Percentiles rank a stretch among this genome's conserved stretches.
Evolutionary conservation across 1,140 invertebrate species (phyloP).

Genomic region (Drosophila pseudoananassae): DNA sequence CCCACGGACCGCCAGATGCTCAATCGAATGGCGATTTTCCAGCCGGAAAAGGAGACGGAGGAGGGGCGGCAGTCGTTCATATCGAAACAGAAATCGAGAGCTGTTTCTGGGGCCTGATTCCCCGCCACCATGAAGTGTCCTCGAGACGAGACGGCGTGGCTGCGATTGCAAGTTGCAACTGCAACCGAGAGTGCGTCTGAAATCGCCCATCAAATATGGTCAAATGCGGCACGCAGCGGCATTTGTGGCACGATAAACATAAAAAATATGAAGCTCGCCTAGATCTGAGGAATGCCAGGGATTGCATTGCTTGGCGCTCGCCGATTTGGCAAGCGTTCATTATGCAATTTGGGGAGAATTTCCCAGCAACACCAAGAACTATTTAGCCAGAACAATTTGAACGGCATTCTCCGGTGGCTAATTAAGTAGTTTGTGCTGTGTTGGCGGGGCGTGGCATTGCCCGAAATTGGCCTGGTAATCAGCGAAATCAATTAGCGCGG

Average conservation of each 20-base stretch:
- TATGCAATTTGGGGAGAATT: constrained; percentile 53
- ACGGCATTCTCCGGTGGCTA: constrained; percentile 57
- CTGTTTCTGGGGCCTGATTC: constrained; percentile 12
- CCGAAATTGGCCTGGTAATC: constrained; percentile 46
- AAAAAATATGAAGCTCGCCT: constrained; percentile 43
- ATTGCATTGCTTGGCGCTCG: constrained; percentile 6
- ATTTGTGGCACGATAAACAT: constrained; percentile 56
- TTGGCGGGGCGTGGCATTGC: constrained; percentile 8
- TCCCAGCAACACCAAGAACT: constrained; percentile 28
- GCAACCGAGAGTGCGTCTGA: constrained; percentile 11
- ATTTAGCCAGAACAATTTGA: constrained; percentile 61
- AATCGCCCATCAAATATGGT: constrained; percentile 69
- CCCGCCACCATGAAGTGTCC: constrained; percentile 34
- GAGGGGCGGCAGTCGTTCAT: constrained; percentile 7
- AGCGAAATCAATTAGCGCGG: constrained; percentile 37
- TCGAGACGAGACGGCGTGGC: constrained; percentile 48
- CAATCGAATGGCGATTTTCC: constrained; percentile 6
- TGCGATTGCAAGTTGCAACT: constrained; percentile 15
- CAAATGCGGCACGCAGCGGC: constrained; percentile 75
- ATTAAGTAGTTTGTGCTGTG: constrained; percentile 58
- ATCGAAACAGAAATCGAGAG: neutral
- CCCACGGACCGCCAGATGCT: constrained; percentile 56
- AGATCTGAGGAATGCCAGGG: constrained; percentile 26
- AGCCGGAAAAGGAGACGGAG: constrained; percentile 2
- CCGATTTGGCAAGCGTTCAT: constrained; percentile 47